Conservation (phyloP, 1,140 invertebrate species). For the Cylas formicarius region DNA sequence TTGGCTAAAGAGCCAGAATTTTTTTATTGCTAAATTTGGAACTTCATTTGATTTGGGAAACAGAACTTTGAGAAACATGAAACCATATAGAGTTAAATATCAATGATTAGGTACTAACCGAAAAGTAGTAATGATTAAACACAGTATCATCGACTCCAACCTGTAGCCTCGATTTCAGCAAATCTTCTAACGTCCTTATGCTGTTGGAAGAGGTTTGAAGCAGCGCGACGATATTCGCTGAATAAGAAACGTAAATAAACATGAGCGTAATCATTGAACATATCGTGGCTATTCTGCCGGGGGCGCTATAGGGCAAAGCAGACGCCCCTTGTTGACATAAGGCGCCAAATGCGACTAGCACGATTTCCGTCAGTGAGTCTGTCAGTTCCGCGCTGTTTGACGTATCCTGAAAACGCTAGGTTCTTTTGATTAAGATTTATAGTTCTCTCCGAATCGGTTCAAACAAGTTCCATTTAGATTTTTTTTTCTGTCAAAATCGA, state of each 20-base stretch:
- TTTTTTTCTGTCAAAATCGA: too few relatives aligned
- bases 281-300: constrained; percentile 46
- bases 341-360: constrained; percentile 46
- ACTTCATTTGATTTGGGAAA: too few relatives aligned
- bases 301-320: constrained; percentile 37
- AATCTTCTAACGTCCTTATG: constrained; percentile 50
- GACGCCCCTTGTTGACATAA: constrained; percentile 54
- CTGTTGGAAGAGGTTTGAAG: constrained; percentile 54
- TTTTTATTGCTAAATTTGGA: too few relatives aligned
- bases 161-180: constrained; percentile 53
- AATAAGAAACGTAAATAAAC: constrained; percentile 53
- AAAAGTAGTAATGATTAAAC: constrained; percentile 57
- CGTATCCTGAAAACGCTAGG: constrained; percentile 5
- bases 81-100: too few relatives aligned
- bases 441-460: too few relatives aligned
- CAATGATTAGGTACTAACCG: constrained; percentile 42
- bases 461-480: too few relatives aligned
- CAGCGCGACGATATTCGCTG: constrained; percentile 59
- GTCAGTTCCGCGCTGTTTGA: constrained; percentile 4
- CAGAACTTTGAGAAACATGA: too few relatives aligned
- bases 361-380: constrained; percentile 25
- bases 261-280: constrained; percentile 46
- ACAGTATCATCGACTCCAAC: constrained; percentile 56
- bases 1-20: too few relatives aligned
- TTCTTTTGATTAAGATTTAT: too few relatives aligned